Conservation (phyloP, 2,113 vertebrate genomes). For the Plotosus lineatus region DNA sequence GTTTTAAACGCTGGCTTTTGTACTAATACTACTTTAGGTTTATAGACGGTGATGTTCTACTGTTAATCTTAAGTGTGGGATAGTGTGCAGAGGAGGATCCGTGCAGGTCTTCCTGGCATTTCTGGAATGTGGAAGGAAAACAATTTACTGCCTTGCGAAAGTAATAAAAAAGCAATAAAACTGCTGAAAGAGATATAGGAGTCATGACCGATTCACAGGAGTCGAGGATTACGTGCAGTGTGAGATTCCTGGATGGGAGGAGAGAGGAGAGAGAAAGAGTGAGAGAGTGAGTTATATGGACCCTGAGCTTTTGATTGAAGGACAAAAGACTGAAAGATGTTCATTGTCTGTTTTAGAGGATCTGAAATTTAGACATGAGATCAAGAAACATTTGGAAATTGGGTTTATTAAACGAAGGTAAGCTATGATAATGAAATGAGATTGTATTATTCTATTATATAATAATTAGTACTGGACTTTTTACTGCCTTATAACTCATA, state of each 20-base stretch:
- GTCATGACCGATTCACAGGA: neutral
- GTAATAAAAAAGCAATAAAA: conserved; percentile 37
- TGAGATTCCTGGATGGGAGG: conserved; percentile 31
- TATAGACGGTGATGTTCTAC: neutral
- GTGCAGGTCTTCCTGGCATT: neutral
- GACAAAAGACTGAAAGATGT: neutral
- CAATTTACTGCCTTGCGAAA: neutral
- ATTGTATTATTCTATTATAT: neutral
- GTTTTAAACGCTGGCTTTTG: neutral
- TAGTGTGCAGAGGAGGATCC: neutral
- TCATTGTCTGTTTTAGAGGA: neutral
- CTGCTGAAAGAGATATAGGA: neutral
- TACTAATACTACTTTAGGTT: neutral
- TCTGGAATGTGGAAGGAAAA: conserved; percentile 20
- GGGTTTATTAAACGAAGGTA: conserved; percentile 13
- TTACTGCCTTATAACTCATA: neutral
- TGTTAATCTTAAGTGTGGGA: neutral
- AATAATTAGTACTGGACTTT: neutral
- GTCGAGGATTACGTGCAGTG: neutral
- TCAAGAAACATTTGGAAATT: conserved; percentile 33
- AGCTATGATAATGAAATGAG: neutral
- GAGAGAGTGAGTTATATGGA: neutral
- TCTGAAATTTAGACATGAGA: conserved; percentile 7
- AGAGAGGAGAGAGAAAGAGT: conserved; percentile 15
- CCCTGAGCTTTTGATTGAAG: conserved; percentile 25